Evolutionary conservation across 2,797 vertebrate genomes (phyloP).

Genomic region (Pitangus sulphuratus): DNA sequence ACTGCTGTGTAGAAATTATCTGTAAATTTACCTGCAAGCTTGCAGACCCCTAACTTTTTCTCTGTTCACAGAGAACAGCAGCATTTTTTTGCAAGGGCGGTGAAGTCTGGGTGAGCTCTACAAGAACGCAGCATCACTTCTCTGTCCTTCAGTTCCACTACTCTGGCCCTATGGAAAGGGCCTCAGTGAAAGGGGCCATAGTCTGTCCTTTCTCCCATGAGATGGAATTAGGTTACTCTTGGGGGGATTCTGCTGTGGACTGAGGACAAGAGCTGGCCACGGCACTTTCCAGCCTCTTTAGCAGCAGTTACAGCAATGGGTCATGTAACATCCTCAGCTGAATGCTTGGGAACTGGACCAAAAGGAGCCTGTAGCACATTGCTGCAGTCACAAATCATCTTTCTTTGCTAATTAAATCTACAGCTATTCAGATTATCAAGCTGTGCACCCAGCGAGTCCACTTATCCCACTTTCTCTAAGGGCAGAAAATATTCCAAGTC

Average conservation of each 20-base stretch:
- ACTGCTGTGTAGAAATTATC: neutral
- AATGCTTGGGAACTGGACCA: neutral
- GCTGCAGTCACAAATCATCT: neutral
- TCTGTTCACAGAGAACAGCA: neutral
- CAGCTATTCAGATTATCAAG: neutral
- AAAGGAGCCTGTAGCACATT: neutral
- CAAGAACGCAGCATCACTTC: neutral
- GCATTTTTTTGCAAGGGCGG: neutral
- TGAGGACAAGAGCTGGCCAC: neutral
- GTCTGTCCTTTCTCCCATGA: neutral
- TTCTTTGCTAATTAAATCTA: neutral
- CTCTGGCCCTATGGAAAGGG: neutral
- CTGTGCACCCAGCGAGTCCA: neutral
- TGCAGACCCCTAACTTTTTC: neutral
- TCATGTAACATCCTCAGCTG: neutral
- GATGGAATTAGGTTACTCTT: neutral
- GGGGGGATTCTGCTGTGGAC: neutral
- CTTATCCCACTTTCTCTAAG: neutral
- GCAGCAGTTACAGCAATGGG: neutral
- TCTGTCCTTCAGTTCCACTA: neutral
- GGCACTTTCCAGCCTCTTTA: neutral
- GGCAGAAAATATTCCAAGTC: neutral
- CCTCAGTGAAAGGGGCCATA: neutral
- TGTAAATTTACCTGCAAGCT: neutral
- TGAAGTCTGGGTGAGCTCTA: neutral